Evolutionary conservation across 2,113 vertebrate genomes (phyloP), one percentile per base, ranked within the genome.

Genomic region (Entosphenus tridentatus): DNA sequence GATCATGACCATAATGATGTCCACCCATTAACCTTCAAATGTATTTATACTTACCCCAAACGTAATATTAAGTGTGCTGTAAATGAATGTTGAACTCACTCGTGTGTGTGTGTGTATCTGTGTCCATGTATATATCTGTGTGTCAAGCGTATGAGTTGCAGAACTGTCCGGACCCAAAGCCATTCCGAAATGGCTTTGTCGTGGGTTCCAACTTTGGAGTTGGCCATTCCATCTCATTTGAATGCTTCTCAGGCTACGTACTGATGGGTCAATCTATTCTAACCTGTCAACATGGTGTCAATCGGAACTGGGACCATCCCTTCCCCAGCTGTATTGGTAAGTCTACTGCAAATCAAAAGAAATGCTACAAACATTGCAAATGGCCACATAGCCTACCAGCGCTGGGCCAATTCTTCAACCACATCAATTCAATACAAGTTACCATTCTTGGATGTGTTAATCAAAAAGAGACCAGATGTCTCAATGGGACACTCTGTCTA

Each of bases 301-400:
- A 88, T 56, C 84, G 92, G 73, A 96, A 87, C 77, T 98, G 93
- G 93, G 92, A 96, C 77, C 84, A 88, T 70, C 84, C 86, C 0
- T 77, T 95, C 75, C 93, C 93, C 76, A 85, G 82, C 74, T 98
- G 93, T 80, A 90, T 95, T 89, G 93, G 93, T 96, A 87, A 1
- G 79, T 70, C 14, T 57, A 12, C 62, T 65, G 62, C 18, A 39
- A 39, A 39, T 39, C 39, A 39, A 39, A 39, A 39, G 1, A 39
- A 39, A 39, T 39, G 39, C 39, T 39, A 39, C 21, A 39, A 39
- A 39, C 21, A 39, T 39, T 39, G 21, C 21, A 39, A 39, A 39
- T 39, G 21, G 21, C 21, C 21, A 39, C 21, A 39, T 39, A 7
- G 39, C 39, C 1, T 39, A 39, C 39, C 39, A 39, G 39, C 39